A percentile compares a stretch with the other conserved stretches of the same genome.
Conservation (phyloP, 2,888 invertebrate species). For the Lithodes maja region DNA sequence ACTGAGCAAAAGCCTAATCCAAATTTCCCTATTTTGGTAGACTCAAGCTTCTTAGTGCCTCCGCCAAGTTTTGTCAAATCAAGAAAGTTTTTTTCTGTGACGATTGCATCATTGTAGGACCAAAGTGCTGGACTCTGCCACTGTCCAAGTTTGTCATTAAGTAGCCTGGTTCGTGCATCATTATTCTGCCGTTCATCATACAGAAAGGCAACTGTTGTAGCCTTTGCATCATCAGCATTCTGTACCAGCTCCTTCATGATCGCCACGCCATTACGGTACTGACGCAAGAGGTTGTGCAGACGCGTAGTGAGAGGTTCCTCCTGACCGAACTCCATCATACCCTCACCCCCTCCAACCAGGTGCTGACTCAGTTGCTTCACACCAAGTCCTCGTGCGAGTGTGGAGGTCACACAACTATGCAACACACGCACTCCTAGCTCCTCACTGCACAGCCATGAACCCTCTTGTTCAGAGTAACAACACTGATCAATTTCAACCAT, state of each 20-base stretch:
- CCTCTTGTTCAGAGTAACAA: slow-evolving; percentile 28
- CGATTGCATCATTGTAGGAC: slow-evolving; percentile 36
- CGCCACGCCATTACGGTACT: slow-evolving; percentile 46
- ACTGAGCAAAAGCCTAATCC: slow-evolving; percentile 54
- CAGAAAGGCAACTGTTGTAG: slow-evolving; percentile 26
- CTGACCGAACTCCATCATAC: slow-evolving; percentile 51
- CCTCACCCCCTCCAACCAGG: slow-evolving; percentile 28
- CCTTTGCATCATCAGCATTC: slow-evolving; percentile 55
- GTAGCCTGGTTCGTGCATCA: slow-evolving; percentile 16
- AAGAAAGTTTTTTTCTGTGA: slow-evolving; percentile 37
- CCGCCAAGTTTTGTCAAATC: slow-evolving; percentile 33
- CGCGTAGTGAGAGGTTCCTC: slow-evolving; percentile 51
- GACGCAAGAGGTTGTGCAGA: slow-evolving; percentile 42
- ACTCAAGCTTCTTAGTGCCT: slow-evolving; percentile 37
- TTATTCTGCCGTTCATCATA: slow-evolving; percentile 41
- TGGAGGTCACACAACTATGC: slow-evolving; percentile 14
- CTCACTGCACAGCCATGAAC: slow-evolving; percentile 35
- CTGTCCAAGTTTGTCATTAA: not conserved
- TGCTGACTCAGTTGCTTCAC: slow-evolving; percentile 33
- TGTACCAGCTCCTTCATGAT: slow-evolving; percentile 53
- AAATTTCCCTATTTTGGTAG: slow-evolving; percentile 56
- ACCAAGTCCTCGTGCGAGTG: slow-evolving; percentile 29
- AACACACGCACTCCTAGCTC: slow-evolving; percentile 37
- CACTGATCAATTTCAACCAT: slow-evolving; percentile 17
- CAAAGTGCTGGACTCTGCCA: slow-evolving; percentile 52